Evolutionary conservation across 2,888 invertebrate species (phyloP).

Genomic region (Watsonalla cultraria): DNA sequence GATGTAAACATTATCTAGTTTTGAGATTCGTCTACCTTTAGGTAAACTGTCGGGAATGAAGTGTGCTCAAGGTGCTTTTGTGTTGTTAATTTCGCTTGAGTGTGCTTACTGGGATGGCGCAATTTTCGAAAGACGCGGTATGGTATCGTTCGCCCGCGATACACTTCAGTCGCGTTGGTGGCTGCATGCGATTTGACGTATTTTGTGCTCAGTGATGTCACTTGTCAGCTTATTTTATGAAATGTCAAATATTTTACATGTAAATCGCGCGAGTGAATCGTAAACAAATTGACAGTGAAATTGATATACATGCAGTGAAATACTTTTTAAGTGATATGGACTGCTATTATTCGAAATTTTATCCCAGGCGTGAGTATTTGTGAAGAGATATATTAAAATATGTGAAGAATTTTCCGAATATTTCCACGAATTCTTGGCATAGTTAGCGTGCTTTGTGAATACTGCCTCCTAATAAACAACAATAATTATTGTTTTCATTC

Average conservation of each 20-base stretch:
- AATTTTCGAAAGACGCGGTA: conserved; percentile 81
- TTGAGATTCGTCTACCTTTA: conserved; percentile 63
- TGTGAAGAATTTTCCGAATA: conserved; percentile 71
- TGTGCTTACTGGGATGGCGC: conserved; percentile 78
- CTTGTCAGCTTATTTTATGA: conserved; percentile 75
- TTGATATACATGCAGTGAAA: conserved; percentile 66
- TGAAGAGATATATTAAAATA: conserved; percentile 48
- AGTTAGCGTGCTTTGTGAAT: conserved; percentile 8
- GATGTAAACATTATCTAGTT: conserved; percentile 78
- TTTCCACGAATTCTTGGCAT: conserved; percentile 53
- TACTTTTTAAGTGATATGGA: conserved; percentile 67
- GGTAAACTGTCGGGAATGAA: conserved; percentile 71
- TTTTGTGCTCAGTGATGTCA: conserved; percentile 76
- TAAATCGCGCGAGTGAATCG: conserved; percentile 67
- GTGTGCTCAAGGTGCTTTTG: conserved; percentile 75
- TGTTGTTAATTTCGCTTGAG: conserved; percentile 77
- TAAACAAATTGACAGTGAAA: conserved; percentile 73
- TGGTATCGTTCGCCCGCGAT: conserved; percentile 77
- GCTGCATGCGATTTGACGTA: conserved; percentile 79
- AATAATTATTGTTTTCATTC: neutral
- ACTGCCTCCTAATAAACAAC: neutral
- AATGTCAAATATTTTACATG: conserved; percentile 74
- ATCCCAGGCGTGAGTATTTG: conserved; percentile 76
- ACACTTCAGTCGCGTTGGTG: conserved; percentile 80
- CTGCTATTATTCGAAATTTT: conserved; percentile 78